Percentiles rank a stretch among this genome's conserved stretches.
phyloP scores from a whole-genome alignment of 92 coral and sea anemone species.

The Zoanthus sansibaricus region DNA sequence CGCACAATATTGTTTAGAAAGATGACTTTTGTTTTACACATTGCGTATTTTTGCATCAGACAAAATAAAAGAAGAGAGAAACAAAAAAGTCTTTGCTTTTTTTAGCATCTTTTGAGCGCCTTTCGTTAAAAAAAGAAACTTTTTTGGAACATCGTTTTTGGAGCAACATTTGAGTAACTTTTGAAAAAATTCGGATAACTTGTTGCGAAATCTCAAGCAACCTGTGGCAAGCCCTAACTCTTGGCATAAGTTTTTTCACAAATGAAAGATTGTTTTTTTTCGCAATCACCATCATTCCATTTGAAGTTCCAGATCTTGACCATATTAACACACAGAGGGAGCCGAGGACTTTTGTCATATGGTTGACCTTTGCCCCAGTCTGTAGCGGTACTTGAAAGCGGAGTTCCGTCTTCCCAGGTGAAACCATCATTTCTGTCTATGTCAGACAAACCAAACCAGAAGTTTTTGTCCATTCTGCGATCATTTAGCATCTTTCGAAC shows the following conservation, averaged over 20 bases:
- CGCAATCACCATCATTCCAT: not conserved
- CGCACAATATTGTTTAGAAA: too few relatives aligned
- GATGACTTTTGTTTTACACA: too few relatives aligned
- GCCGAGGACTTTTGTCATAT: not conserved
- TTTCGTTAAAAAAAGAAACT: too few relatives aligned
- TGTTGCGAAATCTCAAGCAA: too few relatives aligned
- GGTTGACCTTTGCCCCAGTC: not conserved
- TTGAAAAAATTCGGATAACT: too few relatives aligned
- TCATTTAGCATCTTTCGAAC: not conserved
- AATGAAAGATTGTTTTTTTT: not conserved
- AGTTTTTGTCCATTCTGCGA: not conserved
- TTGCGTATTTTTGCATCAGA: too few relatives aligned
- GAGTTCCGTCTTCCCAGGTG: not conserved
- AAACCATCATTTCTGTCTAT: not conserved
- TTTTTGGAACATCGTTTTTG: too few relatives aligned
- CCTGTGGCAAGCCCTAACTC: too few relatives aligned
- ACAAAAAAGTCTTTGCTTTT: too few relatives aligned
- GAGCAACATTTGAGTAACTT: too few relatives aligned
- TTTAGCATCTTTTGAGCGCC: too few relatives aligned
- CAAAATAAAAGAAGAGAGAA: too few relatives aligned
- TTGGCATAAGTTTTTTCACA: not conserved
- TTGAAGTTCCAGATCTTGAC: not conserved
- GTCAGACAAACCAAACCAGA: conserved; percentile 2
- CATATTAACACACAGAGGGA: not conserved
- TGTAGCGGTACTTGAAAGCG: not conserved